Base-by-base conservation (phyloP, 2,797 vertebrate species). In the Myotis myotis region DNA sequence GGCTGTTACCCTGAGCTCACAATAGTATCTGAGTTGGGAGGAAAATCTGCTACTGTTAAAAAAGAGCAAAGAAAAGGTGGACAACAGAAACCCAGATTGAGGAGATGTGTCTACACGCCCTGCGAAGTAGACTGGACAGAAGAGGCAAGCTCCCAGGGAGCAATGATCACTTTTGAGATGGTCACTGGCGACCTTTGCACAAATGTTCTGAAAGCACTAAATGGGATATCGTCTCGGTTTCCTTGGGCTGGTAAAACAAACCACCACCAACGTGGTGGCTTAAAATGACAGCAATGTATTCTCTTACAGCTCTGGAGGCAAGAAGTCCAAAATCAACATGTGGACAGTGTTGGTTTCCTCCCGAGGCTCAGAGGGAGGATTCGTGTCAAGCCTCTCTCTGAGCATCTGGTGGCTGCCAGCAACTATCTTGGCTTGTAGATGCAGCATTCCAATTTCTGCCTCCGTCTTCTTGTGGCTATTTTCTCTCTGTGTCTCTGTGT, bases 1-100 rank as follows among this genome's bases (percentile, higher is more conserved):
- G 91, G 66, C 62, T 93, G 47, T 91, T 94, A 60, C 30, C 55
- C 53, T 92, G 57, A 94, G 60, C 79, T 95, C 33, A 92, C 64
- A 86, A 66, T 19, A 87, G 33, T 62, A 75, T 80, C 78, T 82
- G 36, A 91, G n/a, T n/a, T 80, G 53, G 71, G 49, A 85, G 60
- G 64, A 75, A 94, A 88, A 91, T 38, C 30, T 71, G 64, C 28
- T 64, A 3, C 25, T 79, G 28, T 70, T 20, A 10, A 78, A 78
- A 88, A 76, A 81, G 36, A 93, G 5, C 15, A 68, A 90, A 92
- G 72, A 84, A 74, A 94, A 78, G 36, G 11, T 49, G 13, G 81
- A 71, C 82, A 93, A 81, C 53, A 90, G 74, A 95, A 33, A 51
- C 17, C 22, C 2, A 2, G 49, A 9, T 13, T 44, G 83, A 75